Conservation (phyloP, 2,113 vertebrate genomes). For the Halcyon malimbica region DNA sequence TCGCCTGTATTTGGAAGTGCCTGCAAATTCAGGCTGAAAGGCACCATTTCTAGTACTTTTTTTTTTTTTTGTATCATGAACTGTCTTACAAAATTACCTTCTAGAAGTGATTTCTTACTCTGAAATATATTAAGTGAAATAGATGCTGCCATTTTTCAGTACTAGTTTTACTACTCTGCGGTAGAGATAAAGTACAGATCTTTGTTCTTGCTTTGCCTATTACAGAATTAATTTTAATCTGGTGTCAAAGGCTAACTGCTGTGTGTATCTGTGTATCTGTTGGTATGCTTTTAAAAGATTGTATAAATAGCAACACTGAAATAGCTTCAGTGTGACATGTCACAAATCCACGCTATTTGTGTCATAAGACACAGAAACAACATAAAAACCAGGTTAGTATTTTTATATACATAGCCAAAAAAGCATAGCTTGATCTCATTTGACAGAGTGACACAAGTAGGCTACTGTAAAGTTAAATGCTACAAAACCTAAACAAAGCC, state of each 20-base stretch:
- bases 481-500: background rate
- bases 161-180: background rate
- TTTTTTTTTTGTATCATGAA: background rate
- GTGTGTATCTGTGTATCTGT: background rate
- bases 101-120: background rate
- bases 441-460: slow-evolving; percentile 9
- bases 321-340: background rate
- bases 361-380: background rate
- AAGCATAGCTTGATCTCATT: background rate
- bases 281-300: background rate
- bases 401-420: background rate
- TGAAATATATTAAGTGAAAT: background rate
- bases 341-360: background rate
- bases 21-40: background rate
- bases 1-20: background rate
- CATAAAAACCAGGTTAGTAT: slow-evolving; percentile 2
- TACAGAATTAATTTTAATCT: background rate
- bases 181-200: background rate
- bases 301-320: background rate
- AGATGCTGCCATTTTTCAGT: background rate
- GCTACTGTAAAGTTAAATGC: slow-evolving; percentile 4
- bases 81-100: background rate
- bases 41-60: background rate
- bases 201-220: background rate
- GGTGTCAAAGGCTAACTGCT: background rate